A percentile compares a stretch with the other conserved stretches of the same genome.
These are phyloP conservation scores for Cheilosia soror DNA, from an alignment of 2,888 invertebrate species.

Conservation along the genomic window DNA sequence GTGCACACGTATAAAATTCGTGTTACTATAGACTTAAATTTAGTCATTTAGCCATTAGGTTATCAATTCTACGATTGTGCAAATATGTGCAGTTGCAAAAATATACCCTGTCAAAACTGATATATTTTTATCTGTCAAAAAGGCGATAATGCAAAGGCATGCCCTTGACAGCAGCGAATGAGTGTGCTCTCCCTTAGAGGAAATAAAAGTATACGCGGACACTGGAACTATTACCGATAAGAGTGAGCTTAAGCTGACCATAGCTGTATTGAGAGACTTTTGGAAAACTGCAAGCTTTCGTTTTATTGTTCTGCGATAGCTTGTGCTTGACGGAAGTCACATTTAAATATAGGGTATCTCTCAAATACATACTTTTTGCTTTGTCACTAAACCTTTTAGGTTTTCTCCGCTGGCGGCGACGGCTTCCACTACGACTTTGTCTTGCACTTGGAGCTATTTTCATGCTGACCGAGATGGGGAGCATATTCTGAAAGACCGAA, in stretches of 20 bases:
- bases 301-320: background rate
- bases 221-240: too few species aligned
- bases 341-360: background rate
- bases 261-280: background rate
- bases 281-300: background rate
- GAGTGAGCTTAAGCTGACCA: slow-evolving; percentile 2
- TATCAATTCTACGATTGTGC: slow-evolving; percentile 34
- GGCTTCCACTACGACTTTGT: slow-evolving; percentile 14
- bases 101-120: background rate
- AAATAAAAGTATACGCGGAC: background rate
- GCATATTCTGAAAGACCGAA: background rate
- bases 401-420: background rate
- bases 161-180: slow-evolving; percentile 32
- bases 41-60: slow-evolving; percentile 32
- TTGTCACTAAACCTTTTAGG: slow-evolving; percentile 14
- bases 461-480: slow-evolving; percentile 11
- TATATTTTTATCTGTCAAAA: slow-evolving; percentile 22
- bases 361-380: slow-evolving; percentile 33
- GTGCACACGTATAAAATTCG: slow-evolving; percentile 29
- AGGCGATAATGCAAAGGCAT: slow-evolving; percentile 20
- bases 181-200: background rate
- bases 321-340: slow-evolving; percentile 2
- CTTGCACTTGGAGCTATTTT: background rate
- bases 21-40: slow-evolving; percentile 11
- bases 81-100: slow-evolving; percentile 14